Evolutionary conservation across 2,888 invertebrate species (phyloP), one percentile per base, ranked within the genome.

Genomic region (Platycnemis pennipes): DNA sequence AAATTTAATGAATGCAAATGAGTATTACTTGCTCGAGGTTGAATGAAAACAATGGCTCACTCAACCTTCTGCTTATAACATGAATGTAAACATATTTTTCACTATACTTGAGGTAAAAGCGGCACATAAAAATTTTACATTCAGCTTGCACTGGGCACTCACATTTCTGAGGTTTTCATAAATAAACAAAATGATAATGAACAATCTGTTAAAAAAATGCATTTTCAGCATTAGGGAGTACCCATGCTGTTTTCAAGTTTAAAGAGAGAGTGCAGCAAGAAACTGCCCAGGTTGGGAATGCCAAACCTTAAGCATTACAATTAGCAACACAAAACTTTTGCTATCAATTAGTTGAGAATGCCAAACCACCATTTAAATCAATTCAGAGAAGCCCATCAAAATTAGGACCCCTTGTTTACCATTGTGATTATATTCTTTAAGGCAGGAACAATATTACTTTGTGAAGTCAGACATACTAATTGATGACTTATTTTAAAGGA

Each of bases 331-430:
- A 77, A 16, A 37, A 37, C 37, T 77, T 77, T 77, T 77, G 77
- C 77, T 37, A 77, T 77, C 11, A 77, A 26, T 77, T 77, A 77
- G 31, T 31, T 37, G 77, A 77, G 13, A 77, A 37, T 77, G 31
- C 77, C 77, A 31, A 77, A 77, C 37, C 31, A 31, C 11, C 31
- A 37, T 77, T 37, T 37, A 77, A 37, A 77, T 13, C 37, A 37
- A 77, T 77, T 77, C 77, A 77, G 77, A 37, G 77, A 77, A 77
- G 77, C 77, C 77, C 77, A 77, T 31, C 37, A 77, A 77, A 77
- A 77, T 13, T 26, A 37, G 77, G 77, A 77, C 77, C 37, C 37
- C 37, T 13, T 4, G 77, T 77, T 77, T 77, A 77, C 37, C 8
- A 37, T 37, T 77, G 77, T 37, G 77, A 77, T 37, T 77, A 77